Base-by-base conservation (phyloP, 2,888 invertebrate species). In the Arctia plantaginis region DNA sequence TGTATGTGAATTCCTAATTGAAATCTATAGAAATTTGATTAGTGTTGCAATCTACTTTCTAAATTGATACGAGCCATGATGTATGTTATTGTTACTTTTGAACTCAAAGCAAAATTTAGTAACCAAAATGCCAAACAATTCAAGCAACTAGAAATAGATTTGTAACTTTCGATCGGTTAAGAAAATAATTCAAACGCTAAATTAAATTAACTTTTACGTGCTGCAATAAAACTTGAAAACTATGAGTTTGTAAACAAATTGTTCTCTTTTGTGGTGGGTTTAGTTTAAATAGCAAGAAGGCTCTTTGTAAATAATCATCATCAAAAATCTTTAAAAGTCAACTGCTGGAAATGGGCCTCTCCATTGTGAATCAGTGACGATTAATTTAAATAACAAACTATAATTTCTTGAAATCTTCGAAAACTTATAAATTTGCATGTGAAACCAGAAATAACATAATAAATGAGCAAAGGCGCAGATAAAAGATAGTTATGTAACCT, bases 111-210 rank as follows among this genome's bases (percentile, higher is more conserved):
- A 10, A 27, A 64, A 64, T 64, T 30, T 41, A 59, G 69, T 69
- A 39, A 39, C 55, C n/a, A 55, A n/a, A 55, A 71, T 23, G n/a
- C 33, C 30, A 44, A n/a, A 47, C 66, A 62, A 67, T 30, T 59
- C 8, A 30, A 33, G 47, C 70, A 66, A 27, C 62, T 67, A 35
- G 20, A 44, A 69, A 80, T 79, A 75, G 75, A 77, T 83, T 82
- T 73, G 75, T 70, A 51, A 72, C 39, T 76, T 83, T 76, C 74
- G 79, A 81, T 71, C 67, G 23, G 41, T 67, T 64, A 59, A 51
- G 73, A 71, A 75, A 68, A 68, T 51, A 70, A 69, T 62, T 71
- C 23, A 41, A 68, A 70, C 47, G n/a, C n/a, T n/a, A n/a, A n/a
- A 51, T 0, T 51, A 18, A 51, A 51, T 4, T 23, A 20, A 23